These are phyloP conservation scores for Clamator glandarius DNA, from an alignment of 2,797 vertebrate genomes.

Conservation along the genomic window DNA sequence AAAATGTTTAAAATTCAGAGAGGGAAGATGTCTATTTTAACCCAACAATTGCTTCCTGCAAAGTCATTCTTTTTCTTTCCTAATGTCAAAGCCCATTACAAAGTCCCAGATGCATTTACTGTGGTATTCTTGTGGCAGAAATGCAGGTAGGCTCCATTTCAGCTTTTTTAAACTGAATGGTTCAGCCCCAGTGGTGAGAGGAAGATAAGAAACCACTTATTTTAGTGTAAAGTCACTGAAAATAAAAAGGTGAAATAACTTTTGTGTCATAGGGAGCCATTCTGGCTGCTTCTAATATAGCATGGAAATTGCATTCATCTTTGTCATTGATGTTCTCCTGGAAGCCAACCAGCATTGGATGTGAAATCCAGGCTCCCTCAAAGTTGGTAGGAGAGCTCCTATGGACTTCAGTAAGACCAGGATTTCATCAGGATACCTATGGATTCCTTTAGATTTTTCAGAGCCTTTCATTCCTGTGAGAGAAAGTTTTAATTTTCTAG, in stretches of 20 bases:
- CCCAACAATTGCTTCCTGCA: neutral
- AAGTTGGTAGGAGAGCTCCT: neutral
- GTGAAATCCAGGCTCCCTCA: neutral
- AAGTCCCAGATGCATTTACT: fast-evolving
- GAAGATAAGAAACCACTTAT: neutral
- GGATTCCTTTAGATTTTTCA: neutral
- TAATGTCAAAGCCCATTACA: neutral
- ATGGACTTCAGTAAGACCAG: neutral
- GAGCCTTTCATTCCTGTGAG: neutral
- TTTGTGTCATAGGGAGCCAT: neutral
- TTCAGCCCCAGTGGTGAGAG: neutral
- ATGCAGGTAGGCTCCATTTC: neutral
- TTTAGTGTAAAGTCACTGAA: neutral
- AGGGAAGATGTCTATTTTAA: neutral
- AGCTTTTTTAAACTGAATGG: neutral
- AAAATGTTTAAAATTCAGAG: neutral
- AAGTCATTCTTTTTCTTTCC: neutral
- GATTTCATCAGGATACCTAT: neutral
- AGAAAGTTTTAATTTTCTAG: neutral
- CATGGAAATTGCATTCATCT: neutral
- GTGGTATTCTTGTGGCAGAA: neutral
- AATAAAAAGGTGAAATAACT: neutral
- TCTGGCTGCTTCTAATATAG: neutral
- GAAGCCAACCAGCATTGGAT: neutral
- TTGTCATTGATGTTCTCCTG: neutral